Evolutionary conservation across 2,113 vertebrate species (phyloP).

Genomic region (Callipepla squamata): DNA sequence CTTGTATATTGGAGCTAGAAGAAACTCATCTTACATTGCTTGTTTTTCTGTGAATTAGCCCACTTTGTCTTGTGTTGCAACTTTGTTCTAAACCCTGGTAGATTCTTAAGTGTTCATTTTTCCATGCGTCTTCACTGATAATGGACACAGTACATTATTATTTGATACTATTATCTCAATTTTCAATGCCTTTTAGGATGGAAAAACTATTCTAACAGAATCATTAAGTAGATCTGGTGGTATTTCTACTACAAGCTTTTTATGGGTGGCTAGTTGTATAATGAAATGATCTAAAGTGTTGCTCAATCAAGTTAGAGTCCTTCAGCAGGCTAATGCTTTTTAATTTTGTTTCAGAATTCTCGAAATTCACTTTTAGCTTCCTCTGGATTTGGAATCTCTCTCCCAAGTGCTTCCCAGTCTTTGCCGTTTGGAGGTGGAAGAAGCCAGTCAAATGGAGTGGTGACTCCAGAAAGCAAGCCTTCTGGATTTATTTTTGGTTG

Average conservation of each 20-base stretch:
- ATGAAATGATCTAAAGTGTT: background rate
- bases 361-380: conserved; percentile 78
- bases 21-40: background rate
- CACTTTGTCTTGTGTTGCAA: background rate
- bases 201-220: background rate
- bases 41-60: background rate
- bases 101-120: background rate
- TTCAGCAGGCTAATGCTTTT: background rate
- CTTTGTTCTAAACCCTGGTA: background rate
- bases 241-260: background rate
- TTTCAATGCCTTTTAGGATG: background rate
- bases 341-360: conserved; percentile 82
- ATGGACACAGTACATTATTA: background rate
- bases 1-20: background rate
- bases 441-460: conserved; percentile 86
- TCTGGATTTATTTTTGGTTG: conserved; percentile 90
- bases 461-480: conserved; percentile 83
- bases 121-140: background rate
- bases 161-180: background rate
- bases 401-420: conserved; percentile 78
- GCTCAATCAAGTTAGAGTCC: background rate
- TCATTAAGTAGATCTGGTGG: background rate
- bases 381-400: conserved; percentile 81
- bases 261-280: background rate
- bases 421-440: conserved; percentile 85